phyloP scores from a whole-genome alignment of 1,140 invertebrate genomes.

The Papilio glaucus region DNA sequence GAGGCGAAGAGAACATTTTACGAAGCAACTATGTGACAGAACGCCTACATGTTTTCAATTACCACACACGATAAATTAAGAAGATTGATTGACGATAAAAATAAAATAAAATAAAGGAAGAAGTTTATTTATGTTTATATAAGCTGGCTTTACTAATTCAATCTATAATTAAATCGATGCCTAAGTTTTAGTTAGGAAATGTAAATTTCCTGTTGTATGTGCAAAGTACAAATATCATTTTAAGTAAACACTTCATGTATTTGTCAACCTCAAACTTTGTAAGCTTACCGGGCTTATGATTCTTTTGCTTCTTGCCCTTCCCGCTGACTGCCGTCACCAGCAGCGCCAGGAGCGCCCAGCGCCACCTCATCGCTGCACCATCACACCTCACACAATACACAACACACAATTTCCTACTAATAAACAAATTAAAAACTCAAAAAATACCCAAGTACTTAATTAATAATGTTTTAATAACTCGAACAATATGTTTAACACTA shows the following conservation, averaged over 20 bases:
- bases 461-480: neutral
- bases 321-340: conserved; percentile 62
- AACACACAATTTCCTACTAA: conserved; percentile 33
- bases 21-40: too few species aligned
- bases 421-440: conserved; percentile 36
- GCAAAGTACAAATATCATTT: neutral
- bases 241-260: neutral
- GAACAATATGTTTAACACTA: neutral
- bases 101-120: too few species aligned
- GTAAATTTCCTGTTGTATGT: too few species aligned
- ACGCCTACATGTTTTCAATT: too few species aligned
- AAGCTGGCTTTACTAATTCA: too few species aligned
- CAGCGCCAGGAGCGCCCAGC: conserved; percentile 56
- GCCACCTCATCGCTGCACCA: conserved; percentile 64
- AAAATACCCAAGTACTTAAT: conserved; percentile 29
- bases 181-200: too few species aligned
- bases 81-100: too few species aligned
- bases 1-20: too few species aligned
- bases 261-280: neutral
- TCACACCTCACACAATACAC: conserved; percentile 56
- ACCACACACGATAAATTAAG: too few species aligned
- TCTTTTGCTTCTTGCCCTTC: conserved; percentile 68
- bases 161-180: too few species aligned
- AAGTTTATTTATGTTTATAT: too few species aligned
- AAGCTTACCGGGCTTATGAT: conserved; percentile 69